Evolutionary conservation across 2,113 vertebrate genomes (phyloP).

Genomic region (Cheirogaleus medius): DNA sequence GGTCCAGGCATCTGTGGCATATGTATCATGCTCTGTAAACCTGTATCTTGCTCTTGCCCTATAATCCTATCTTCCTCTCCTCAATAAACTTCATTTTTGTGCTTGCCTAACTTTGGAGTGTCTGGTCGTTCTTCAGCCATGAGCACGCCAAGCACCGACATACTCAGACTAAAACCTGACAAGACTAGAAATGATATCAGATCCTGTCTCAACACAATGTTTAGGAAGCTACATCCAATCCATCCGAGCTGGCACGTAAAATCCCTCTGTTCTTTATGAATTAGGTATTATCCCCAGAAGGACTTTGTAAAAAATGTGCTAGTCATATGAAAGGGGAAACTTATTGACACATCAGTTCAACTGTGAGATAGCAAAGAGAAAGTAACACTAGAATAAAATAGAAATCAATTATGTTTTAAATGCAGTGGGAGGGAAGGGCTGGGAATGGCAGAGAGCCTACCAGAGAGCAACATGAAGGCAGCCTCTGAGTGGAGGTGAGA

Average conservation of each 20-base stretch:
- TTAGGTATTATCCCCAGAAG: background rate
- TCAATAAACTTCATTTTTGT: too few relatives aligned
- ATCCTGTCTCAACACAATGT: background rate
- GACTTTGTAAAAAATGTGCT: slow-evolving; percentile 13
- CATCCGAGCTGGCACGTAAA: background rate
- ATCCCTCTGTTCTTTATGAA: background rate
- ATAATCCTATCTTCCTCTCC: too few relatives aligned
- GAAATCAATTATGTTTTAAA: background rate
- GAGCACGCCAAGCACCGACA: too few relatives aligned
- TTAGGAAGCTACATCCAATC: background rate
- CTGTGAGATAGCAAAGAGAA: background rate
- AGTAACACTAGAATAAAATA: background rate
- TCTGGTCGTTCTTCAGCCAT: too few relatives aligned
- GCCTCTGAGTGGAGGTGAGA: background rate
- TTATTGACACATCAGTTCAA: background rate
- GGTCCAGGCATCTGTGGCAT: too few relatives aligned
- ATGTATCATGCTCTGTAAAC: too few relatives aligned
- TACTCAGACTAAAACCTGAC: too few relatives aligned
- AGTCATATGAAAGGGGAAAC: background rate
- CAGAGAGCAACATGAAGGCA: background rate
- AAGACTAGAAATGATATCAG: background rate
- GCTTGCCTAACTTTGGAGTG: too few relatives aligned
- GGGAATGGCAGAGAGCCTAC: background rate
- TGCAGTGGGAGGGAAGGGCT: background rate
- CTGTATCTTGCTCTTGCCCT: too few relatives aligned